A percentile compares a stretch with the other conserved stretches of the same genome.
Conservation (phyloP, 1,140 invertebrate species). For the Metaphire vulgaris region DNA sequence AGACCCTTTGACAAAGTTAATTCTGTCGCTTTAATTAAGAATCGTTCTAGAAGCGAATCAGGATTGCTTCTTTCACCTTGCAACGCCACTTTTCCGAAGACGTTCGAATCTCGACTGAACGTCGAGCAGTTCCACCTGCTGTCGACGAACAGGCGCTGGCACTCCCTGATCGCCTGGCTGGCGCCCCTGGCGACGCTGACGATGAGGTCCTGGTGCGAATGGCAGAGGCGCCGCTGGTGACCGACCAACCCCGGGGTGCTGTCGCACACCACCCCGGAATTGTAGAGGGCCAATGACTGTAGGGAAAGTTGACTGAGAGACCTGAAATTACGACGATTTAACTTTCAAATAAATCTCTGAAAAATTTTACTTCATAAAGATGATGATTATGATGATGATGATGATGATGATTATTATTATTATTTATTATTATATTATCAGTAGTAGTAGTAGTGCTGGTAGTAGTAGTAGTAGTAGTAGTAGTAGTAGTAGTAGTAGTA, state of each 20-base stretch:
- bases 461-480: slow-evolving; percentile 1
- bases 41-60: no score
- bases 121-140: slow-evolving; percentile 52
- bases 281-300: background rate
- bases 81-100: slow-evolving; percentile 48
- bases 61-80: no score
- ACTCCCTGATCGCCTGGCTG: slow-evolving; percentile 49
- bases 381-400: no score
- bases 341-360: no score
- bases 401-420: no score
- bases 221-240: background rate
- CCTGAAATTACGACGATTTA: no score
- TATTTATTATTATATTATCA: no score
- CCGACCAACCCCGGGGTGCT: background rate
- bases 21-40: no score
- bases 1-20: no score
- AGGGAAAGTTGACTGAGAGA: background rate
- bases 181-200: slow-evolving; percentile 46
- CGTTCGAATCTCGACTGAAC: slow-evolving; percentile 40
- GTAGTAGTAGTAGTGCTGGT: no score
- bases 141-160: slow-evolving; percentile 48
- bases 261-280: background rate
- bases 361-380: no score
- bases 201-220: slow-evolving; percentile 43
- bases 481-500: slow-evolving; percentile 5